Base-by-base conservation (phyloP, 2,888 invertebrate genomes). In the Candidula unifasciata region DNA sequence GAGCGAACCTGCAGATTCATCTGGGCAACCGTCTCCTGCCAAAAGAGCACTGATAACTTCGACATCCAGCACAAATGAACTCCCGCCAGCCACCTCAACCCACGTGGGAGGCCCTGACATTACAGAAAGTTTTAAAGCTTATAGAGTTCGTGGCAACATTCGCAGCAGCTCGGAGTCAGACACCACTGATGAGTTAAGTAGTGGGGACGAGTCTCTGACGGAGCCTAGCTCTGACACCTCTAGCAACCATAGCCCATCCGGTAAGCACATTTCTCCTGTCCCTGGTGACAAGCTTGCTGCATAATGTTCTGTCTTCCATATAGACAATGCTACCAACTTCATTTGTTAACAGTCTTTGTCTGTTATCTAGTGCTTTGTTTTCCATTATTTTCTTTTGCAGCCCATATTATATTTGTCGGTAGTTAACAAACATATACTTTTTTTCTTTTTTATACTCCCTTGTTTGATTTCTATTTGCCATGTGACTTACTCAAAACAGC, bases 121-220 rank as follows among this genome's bases (percentile, higher is more conserved):
- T 24, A 90, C 90, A 30, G 90, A 90, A 84, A 95, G 94, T 86
- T 95, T 95, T 89, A 93, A 94, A 87, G 93, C 93, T 54, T 95
- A 95, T 87, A 90, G 95, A 73, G 88, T 89, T 44, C 88, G 88
- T 66, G 90, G 91, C 6, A 89, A 89, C 80, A 89, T 91, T 13
- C 87, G 89, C 44, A 90, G 90, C 86, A 91, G 91, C 2, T 91
- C 92, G 0, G 93, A 93, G 80, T 90, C 91, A 0, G 92, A 92
- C 79, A 90, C 91, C 78, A 90, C 92, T 10, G 91, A 92, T 27
- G 92, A 92, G 76, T 88, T 91, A 73, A 91, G 91, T 87, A 91
- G 90, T 76, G 91, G 92, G 81, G 92, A 93, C 85, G 91, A 91
- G 69, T 89, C 90, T 13, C 66, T 91, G 80, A 91, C 92, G 1